Percentiles rank a stretch among this genome's conserved stretches.
phyloP scores from a whole-genome alignment of 2,888 invertebrate species.

The Fissipunctia ypsillon region DNA sequence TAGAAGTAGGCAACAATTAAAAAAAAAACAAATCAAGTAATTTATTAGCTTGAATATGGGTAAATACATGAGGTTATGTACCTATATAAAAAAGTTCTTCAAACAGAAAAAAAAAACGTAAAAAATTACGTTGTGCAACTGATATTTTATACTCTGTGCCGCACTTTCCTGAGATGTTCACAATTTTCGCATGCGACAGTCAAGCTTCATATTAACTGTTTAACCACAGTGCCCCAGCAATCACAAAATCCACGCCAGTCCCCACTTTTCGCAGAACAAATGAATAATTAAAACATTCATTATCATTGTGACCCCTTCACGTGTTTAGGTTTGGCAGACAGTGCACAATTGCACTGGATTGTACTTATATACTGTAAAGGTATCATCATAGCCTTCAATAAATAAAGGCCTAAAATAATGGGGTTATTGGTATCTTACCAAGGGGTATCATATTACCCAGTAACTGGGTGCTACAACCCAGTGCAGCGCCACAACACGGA shows the following conservation, averaged over 20 bases:
- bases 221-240: slow-evolving; percentile 61
- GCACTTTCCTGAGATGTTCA: slow-evolving; percentile 24
- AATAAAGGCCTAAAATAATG: too few relatives aligned
- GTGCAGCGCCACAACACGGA: too few relatives aligned
- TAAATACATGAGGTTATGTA: not conserved
- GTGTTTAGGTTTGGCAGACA: not conserved
- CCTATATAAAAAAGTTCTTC: not conserved
- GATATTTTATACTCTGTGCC: slow-evolving; percentile 38
- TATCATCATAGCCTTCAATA: too few relatives aligned
- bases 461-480: too few relatives aligned
- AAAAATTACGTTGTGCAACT: slow-evolving; percentile 14
- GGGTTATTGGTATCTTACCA: too few relatives aligned
- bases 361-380: not conserved
- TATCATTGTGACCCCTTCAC: slow-evolving; percentile 35
- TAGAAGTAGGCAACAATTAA: not conserved
- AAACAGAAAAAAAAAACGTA: not conserved
- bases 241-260: slow-evolving; percentile 65
- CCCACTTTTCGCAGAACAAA: slow-evolving; percentile 41
- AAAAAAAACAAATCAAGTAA: not conserved
- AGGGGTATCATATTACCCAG: too few relatives aligned
- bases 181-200: slow-evolving; percentile 50
- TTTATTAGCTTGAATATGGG: not conserved
- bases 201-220: slow-evolving; percentile 65
- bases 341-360: not conserved
- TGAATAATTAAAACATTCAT: slow-evolving; percentile 55